Base-by-base conservation (phyloP, 2,888 invertebrate species). In the Bellardia pandia region DNA sequence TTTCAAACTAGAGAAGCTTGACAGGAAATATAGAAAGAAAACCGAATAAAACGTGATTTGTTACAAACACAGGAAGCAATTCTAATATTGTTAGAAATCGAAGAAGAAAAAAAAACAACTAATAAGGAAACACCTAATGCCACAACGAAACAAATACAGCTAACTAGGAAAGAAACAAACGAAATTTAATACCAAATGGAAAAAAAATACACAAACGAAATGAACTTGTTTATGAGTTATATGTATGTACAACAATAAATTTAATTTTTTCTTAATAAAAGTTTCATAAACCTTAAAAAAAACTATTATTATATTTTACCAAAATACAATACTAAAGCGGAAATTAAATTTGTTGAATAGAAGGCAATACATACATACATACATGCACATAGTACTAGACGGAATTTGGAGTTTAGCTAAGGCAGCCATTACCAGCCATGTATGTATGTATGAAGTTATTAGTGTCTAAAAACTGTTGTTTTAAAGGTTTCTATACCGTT, bases 21-120 rank as follows among this genome's bases (percentile, higher is more conserved):
- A 77, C 86, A 86, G 86, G 86, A 86, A 83, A 80, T 60, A 71
- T 71, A 76, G 60, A 76, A 16, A 72, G 42, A 76, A 13, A 66
- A 86, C 42, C 60, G 40, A 75, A 83, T 66, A 75, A 75, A 79
- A 79, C 33, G 51, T 71, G 83, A 86, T 72, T 86, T 79, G 71
- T 72, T 83, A 60, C 53, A 40, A 80, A 83, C 76, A 80, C 80
- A 86, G 86, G 83, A 86, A 86, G 77, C 76, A 84, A 72, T 71
- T 80, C 60, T 72, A 80, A 80, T 72, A 66, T 66, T 74, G 51
- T 83, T 79, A 71, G n/a, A 60, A 56, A 68, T 68, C 9, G 7
- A 60, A 37, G 42, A 58, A 33, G 30, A 62, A 37, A 48, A 76
- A 56, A 58, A 33, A 64, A 48, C 33, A 77, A 62, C 56, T 72